Percentiles rank a stretch among this genome's conserved stretches.
phyloP scores from a whole-genome alignment of 2,797 vertebrate species.

The Australoheros facetus region DNA sequence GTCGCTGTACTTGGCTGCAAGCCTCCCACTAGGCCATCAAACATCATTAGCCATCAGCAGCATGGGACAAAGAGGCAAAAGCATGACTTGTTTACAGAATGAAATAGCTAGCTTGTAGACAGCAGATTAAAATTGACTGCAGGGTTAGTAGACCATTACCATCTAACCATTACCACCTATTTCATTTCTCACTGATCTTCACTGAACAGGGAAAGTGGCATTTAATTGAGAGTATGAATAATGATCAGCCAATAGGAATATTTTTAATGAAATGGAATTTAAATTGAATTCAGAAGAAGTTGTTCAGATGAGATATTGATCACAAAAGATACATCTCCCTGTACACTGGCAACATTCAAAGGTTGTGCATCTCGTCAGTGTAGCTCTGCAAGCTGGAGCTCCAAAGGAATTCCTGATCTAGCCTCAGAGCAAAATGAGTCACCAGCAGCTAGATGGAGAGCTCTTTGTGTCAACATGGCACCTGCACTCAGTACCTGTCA shows the following conservation, averaged over 20 bases:
- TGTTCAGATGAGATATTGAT: slow-evolving; percentile 37
- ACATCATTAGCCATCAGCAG: slow-evolving; percentile 50
- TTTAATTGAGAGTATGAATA: slow-evolving; percentile 52
- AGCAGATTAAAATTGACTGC: slow-evolving; percentile 59
- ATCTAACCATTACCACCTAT: slow-evolving; percentile 28
- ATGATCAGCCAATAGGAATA: slow-evolving; percentile 32
- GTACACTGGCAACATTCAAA: neutral
- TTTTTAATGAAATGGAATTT: slow-evolving; percentile 43
- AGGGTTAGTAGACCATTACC: slow-evolving; percentile 39
- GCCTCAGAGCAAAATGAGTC: slow-evolving; percentile 52
- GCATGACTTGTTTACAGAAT: slow-evolving; percentile 63
- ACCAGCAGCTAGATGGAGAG: slow-evolving; percentile 69
- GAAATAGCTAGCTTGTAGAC: slow-evolving; percentile 34
- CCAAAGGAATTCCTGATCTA: slow-evolving; percentile 39
- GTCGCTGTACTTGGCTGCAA: slow-evolving; percentile 20
- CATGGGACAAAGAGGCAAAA: slow-evolving; percentile 40
- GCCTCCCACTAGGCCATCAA: slow-evolving; percentile 44
- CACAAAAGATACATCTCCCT: slow-evolving; percentile 1
- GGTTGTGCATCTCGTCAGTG: slow-evolving; percentile 30
- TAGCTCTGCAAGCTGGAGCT: slow-evolving; percentile 21
- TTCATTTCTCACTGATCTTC: slow-evolving; percentile 49
- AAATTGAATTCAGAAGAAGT: slow-evolving; percentile 40
- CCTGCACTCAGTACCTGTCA: slow-evolving; percentile 73
- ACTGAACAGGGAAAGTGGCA: slow-evolving; percentile 31
- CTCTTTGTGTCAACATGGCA: slow-evolving; percentile 62